Evolutionary conservation across 2,113 vertebrate species (phyloP).

Genomic region (Microtus richardsoni): DNA sequence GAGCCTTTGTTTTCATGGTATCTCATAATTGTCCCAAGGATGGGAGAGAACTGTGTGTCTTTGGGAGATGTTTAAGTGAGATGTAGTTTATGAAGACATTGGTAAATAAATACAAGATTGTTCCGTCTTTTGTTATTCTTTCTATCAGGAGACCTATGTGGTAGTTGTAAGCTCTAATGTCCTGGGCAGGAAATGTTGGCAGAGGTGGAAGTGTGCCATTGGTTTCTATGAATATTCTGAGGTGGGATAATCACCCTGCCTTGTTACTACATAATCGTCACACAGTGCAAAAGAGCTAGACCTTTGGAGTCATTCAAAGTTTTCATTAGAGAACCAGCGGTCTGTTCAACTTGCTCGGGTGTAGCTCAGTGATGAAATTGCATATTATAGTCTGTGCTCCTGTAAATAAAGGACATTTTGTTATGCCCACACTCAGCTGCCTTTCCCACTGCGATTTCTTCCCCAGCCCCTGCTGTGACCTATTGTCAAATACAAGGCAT

Average conservation of each 20-base stretch:
- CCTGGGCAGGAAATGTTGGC: constrained; percentile 61
- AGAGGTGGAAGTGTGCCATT: constrained; percentile 47
- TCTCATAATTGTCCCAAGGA: constrained; percentile 66
- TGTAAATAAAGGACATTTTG: constrained; percentile 81
- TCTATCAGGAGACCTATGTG: constrained; percentile 69
- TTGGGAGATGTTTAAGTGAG: constrained; percentile 58
- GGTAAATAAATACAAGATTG: constrained; percentile 69
- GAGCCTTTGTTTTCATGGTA: constrained; percentile 80
- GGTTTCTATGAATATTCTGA: constrained; percentile 74
- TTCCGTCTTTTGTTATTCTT: constrained; percentile 66
- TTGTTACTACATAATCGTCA: constrained; percentile 78
- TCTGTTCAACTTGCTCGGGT: constrained; percentile 64
- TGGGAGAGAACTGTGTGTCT: constrained; percentile 60
- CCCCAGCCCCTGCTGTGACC: constrained; percentile 73
- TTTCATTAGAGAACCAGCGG: constrained; percentile 79
- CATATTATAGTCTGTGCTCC: constrained; percentile 71
- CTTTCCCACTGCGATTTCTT: constrained; percentile 74
- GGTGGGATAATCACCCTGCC: constrained; percentile 60
- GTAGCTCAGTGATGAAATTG: constrained; percentile 71
- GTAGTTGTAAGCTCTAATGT: constrained; percentile 65
- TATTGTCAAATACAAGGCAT: constrained; percentile 75
- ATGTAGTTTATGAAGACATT: constrained; percentile 67
- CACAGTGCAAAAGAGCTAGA: constrained; percentile 69
- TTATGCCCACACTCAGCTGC: constrained; percentile 68
- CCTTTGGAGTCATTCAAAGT: constrained; percentile 76